Evolutionary conservation across 2,888 invertebrate species (phyloP), one percentile per base, ranked within the genome.

Genomic region (Epirrhoe tristata): DNA sequence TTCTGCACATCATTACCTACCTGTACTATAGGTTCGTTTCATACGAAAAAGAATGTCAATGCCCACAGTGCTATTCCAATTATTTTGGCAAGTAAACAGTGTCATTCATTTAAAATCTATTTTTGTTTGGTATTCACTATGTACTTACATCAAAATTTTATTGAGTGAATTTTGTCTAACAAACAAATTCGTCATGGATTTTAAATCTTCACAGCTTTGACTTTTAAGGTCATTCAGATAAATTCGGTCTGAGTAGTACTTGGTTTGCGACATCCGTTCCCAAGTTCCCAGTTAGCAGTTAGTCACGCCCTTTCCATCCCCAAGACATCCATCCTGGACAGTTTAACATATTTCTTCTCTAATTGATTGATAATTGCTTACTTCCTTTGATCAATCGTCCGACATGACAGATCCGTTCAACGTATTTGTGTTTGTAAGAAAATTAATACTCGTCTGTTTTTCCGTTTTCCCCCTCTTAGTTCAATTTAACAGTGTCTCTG

Each of bases 51-150:
- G 57, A 71, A 74, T 68, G 74, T 71, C 71, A 74, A 89, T 85
- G 91, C 80, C 89, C 90, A 90, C 84, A 74, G 58, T 75, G 89
- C 83, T 90, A 93, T 91, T 87, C 82, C 70, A 87, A 90, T 86
- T 87, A 91, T 92, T 91, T 92, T 92, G 92, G 92, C 92, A 91
- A 85, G 82, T 81, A 75, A 83, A 82, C 87, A 81, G 82, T 86
- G 87, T 86, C 90, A 87, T 90, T 89, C 84, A 90, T 90, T 90
- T 87, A 80, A 81, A 81, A 84, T 88, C 90, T 92, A 92, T 91
- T 92, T 90, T 87, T 81, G 88, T 83, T 76, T 76, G 83, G 84
- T 81, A 85, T 87, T 84, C 83, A 81, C 83, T 82, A 80, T 77
- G 80, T 14, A 16, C 14, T 6, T 16, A 81, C 81, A 84, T 80